Base-by-base conservation (phyloP, 1,140 invertebrate species). In the Kradibia gibbosae region DNA sequence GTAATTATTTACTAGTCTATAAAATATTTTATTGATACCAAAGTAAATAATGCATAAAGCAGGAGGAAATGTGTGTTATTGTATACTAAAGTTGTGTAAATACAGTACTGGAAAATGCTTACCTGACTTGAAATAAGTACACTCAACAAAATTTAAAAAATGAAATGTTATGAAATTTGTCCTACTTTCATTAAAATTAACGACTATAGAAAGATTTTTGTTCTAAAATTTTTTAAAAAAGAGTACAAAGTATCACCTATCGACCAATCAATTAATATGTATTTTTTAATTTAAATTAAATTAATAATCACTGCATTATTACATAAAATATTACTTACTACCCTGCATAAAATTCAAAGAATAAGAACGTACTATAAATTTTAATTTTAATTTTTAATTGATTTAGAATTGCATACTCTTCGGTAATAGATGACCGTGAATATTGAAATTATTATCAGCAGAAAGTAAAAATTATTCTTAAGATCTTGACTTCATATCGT, bases 1-100 rank as follows among this genome's bases (percentile, higher is more conserved):
- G 2, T 70, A 71, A 81, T 62, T 75, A 48, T 71, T 65, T 45
- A 65, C 36, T 73, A 72, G 45, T 71, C 25, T 36, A 20, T 48
- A n/a, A 22, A 65, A 65, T 0, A 5, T 10, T 67, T 25, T 57
- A 73, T 73, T 3, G 2, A 80, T 53, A 73, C 53, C 55, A 65
- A 80, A 74, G 25, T 1, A 36, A 60, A 8, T 45, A 75, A 48
- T 31, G 25, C 17, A 15, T 36, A 31, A 60, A 73, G 50, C 1
- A 57, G 11, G 25, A 34, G 28, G 31, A 57, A 60, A 42, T 75
- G 17, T n/a, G 15, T 60, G 60, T 42, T 75, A 75, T 60, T 60
- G 39, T 28, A 1, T 36, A 75, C 36, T 8, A 75, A 39, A n/a
- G 0, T 36, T 73, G 11, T 75, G 55, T 75, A 42, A 28, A 75